A percentile compares a stretch with the other conserved stretches of the same genome.
phyloP scores from a whole-genome alignment of 1,140 invertebrate genomes.

The Nasonia longicornis region DNA sequence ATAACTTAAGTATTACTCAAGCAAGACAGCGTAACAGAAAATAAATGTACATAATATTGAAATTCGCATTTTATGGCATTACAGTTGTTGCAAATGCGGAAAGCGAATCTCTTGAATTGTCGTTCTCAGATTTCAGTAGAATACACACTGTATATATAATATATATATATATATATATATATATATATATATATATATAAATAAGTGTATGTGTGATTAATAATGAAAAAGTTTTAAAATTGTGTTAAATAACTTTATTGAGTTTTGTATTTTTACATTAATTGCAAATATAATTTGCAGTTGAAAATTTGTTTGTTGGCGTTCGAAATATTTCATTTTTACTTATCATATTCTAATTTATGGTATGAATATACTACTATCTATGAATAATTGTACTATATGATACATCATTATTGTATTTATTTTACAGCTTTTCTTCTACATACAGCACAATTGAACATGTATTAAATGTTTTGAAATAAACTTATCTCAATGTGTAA shows the following conservation, averaged over 20 bases:
- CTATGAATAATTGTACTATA: neutral
- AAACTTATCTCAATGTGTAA: neutral
- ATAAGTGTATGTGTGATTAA: neutral
- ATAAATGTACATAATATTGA: neutral
- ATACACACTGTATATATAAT: no score
- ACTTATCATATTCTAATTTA: neutral
- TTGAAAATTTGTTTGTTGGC: no score
- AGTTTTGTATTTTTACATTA: neutral
- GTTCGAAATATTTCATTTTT: no score
- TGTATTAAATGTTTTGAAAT: neutral
- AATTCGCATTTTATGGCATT: neutral
- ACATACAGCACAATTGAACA: neutral
- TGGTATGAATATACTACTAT: neutral
- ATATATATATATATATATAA: neutral
- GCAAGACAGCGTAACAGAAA: neutral
- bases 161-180: no score
- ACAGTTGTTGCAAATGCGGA: neutral
- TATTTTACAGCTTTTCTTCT: no score
- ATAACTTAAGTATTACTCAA: neutral
- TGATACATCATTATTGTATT: no score
- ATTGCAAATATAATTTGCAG: neutral
- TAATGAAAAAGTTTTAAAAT: neutral
- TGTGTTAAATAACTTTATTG: neutral
- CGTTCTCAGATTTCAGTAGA: neutral
- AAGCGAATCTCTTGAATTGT: neutral